Conservation (phyloP, 2,797 vertebrate genomes). For the Vultur gryphus region DNA sequence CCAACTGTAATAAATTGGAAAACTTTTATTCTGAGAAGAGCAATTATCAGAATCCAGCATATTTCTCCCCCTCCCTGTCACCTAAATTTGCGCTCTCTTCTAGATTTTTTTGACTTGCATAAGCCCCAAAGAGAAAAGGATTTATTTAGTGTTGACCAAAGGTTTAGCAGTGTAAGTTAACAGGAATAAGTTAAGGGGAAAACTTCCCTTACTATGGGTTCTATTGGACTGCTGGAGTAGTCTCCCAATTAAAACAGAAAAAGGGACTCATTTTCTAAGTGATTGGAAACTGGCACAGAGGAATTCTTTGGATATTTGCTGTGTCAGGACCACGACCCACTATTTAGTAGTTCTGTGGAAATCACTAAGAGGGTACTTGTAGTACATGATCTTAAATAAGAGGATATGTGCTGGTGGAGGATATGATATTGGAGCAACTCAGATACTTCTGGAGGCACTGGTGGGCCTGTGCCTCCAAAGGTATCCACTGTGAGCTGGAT, state of each 20-base stretch:
- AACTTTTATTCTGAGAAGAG: constrained; percentile 29
- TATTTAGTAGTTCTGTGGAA: not conserved
- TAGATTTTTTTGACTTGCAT: not conserved
- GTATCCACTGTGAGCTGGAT: not conserved
- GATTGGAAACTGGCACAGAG: not conserved
- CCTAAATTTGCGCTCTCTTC: not conserved
- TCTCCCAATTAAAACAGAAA: not conserved
- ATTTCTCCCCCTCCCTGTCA: constrained; percentile 1
- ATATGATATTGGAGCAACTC: not conserved
- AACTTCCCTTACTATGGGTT: not conserved
- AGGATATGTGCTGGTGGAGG: not conserved
- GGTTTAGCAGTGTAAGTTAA: not conserved
- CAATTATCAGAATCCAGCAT: constrained; percentile 54
- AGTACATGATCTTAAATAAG: not conserved
- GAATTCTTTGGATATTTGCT: not conserved
- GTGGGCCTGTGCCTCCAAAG: not conserved
- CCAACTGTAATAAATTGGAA: constrained; percentile 51
- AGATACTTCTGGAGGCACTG: not conserved
- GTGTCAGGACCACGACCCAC: not conserved
- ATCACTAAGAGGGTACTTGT: not conserved
- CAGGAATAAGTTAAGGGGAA: not conserved
- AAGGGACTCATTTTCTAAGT: not conserved
- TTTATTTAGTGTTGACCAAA: not conserved
- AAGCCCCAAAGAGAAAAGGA: constrained; percentile 2
- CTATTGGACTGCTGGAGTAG: not conserved